Evolutionary conservation across 2,113 vertebrate species (phyloP), one percentile per base, ranked within the genome.

Genomic region (Atherinomorus stipes): DNA sequence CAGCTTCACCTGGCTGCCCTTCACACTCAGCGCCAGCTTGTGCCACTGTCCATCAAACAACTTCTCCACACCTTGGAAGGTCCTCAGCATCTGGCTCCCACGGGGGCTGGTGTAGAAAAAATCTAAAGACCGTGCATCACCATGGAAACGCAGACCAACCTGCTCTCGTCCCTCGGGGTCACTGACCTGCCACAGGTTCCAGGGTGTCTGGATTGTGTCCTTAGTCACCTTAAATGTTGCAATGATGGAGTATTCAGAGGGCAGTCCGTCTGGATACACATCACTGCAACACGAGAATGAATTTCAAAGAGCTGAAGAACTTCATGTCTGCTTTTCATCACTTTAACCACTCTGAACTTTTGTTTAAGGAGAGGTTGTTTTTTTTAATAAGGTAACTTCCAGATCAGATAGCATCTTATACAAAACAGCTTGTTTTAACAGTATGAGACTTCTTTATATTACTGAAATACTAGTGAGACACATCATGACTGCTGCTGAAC

Each of bases 101-200:
- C 56, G 62, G 49, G 85, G 74, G 0, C 52, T 75, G 16, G 68
- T 74, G 79, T 71, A 93, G 85, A 95, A 93, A 84, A 92, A 89
- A 82, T 86, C 83, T 19, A 95, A 74, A 45, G 86, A 89, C 28
- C 59, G 79, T 0, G 80, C 74, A 25, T 91, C 81, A 16, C 86
- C 88, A 21, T 91, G 93, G 68, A 95, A 89, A 64, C 57, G 76
- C 53, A 95, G 80, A 47, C 87, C 80, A 0, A 90, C 81, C 58
- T 90, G 89, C 19, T 91, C 91, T 58, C 57, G 78, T 10, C 92
- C 91, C 12, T 89, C 57, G 6, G 85, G 85, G 78, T 90, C 85
- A 18, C 91, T 94, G 64, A 95, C 85, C 84, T 95, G 91, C 93
- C 92, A 93, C 74, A 95, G 91, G 88, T 94, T 90, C 91, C 90